Base-by-base conservation (phyloP, 2,797 vertebrate genomes). In the Pipistrellus nathusii region DNA sequence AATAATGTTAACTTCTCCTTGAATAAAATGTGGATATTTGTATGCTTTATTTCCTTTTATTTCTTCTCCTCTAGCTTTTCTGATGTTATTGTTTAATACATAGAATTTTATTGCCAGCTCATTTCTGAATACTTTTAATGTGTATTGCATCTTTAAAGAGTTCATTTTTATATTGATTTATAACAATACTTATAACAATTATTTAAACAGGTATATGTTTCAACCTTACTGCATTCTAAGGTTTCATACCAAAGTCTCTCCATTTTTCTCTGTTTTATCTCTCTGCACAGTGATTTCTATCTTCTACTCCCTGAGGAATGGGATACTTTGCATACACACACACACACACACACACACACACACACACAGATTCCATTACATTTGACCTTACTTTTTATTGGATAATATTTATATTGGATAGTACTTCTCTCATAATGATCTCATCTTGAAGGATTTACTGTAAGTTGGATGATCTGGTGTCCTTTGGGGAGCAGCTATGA, bases 311-410 rank as follows among this genome's bases (percentile, higher is more conserved):
- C 69, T 27, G 27, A 68, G 30, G 44, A 81, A n/a, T 62, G 48
- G 71, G 41, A 8, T 91, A n/a, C 41, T 91, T 72, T 41, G 38
- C 38, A 41, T 48, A 48, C 15, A 51, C 15, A 51, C 15, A 51
- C 17, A 51, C 15, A 51, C 17, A 53, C 18, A 53, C 17, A 53
- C 48, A 51, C 48, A 51, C 48, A 51, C 51, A 51, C 51, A 51
- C 51, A 51, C 51, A 57, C 21, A 57, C 55, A 57, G 44, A 35
- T 48, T 23, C 2, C 44, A 44, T 85, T 85, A 48, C 46, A 38
- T 91, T 85, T 92, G 62, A 55, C 80, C 27, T 94, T 57, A 23
- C 62, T 51, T 89, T 78, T 85, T 71, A 35, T 66, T 83, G 72
- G 64, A 46, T 78, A n/a, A 51, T 78, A 35, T 88, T 66, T 85